Evolutionary conservation across 2,113 vertebrate species (phyloP).

Genomic region (Poecile atricapillus): DNA sequence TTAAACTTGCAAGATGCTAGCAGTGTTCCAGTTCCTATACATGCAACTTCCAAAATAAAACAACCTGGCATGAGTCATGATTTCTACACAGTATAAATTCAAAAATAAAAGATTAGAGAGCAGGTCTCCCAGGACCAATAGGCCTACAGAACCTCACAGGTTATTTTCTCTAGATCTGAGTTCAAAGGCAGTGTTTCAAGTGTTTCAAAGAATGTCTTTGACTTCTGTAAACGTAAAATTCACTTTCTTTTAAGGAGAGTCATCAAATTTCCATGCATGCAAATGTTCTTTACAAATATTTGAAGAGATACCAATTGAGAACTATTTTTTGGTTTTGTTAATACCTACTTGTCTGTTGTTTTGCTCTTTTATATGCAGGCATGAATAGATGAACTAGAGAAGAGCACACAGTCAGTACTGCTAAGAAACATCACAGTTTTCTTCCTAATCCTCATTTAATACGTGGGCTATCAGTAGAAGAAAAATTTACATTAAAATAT

Average conservation of each 20-base stretch:
- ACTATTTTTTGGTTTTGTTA: background rate
- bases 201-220: background rate
- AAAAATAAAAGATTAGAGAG: background rate
- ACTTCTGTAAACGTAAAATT: background rate
- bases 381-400: background rate
- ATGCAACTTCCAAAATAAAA: background rate
- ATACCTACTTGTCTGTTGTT: background rate
- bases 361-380: background rate
- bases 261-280: background rate
- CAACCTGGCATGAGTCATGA: background rate
- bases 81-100: background rate
- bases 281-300: background rate
- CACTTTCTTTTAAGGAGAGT: background rate
- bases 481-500: background rate
- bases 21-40: background rate
- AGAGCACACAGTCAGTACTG: background rate
- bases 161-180: background rate
- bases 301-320: background rate
- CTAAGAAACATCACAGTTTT: background rate
- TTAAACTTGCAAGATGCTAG: background rate
- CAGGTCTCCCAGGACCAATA: background rate
- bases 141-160: background rate
- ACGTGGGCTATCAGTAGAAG: background rate
- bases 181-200: background rate
- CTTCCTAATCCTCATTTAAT: background rate